A percentile compares a stretch with the other conserved stretches of the same genome.
Evolutionary conservation across 2,888 invertebrate species (phyloP).

Genomic region (Chydorus sphaericus): DNA sequence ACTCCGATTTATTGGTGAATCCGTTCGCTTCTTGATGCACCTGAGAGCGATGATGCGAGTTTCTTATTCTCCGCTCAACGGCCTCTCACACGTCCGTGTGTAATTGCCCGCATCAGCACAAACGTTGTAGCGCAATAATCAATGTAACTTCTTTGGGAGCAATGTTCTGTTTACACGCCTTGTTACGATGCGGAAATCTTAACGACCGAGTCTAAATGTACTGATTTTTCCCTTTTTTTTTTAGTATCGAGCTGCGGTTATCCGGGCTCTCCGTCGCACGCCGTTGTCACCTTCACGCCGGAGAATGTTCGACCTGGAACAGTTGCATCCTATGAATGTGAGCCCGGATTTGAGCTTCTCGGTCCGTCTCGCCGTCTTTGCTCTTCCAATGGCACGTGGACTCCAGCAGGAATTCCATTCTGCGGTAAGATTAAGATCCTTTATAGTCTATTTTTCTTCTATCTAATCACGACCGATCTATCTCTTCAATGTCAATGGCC

Average conservation of each 20-base stretch:
- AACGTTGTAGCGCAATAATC: too few species aligned
- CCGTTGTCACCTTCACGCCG: conserved; percentile 56
- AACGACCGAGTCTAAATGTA: background rate
- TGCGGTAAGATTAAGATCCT: conserved; percentile 57
- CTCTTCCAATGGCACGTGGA: conserved; percentile 56
- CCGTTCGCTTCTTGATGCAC: too few species aligned
- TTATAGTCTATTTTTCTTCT: background rate
- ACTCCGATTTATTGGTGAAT: too few species aligned
- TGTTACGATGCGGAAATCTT: too few species aligned
- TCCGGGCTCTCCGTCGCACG: conserved; percentile 83
- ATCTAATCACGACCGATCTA: too few species aligned
- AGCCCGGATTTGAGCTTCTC: conserved; percentile 67
- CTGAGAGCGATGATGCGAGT: too few species aligned
- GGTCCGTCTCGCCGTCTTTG: conserved; percentile 70
- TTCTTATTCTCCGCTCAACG: too few species aligned
- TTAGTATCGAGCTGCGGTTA: conserved; percentile 47
- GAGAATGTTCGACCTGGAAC: conserved; percentile 45
- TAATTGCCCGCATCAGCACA: too few species aligned
- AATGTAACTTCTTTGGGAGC: too few species aligned
- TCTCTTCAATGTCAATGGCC: too few species aligned
- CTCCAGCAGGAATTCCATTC: conserved; percentile 81
- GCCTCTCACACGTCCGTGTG: too few species aligned
- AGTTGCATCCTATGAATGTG: conserved; percentile 70
- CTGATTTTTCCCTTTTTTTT: conserved; percentile 9
- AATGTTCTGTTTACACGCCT: too few species aligned